Evolutionary conservation across 2,888 invertebrate species (phyloP), one percentile per base, ranked within the genome.

Genomic region (Agrochola lota): DNA sequence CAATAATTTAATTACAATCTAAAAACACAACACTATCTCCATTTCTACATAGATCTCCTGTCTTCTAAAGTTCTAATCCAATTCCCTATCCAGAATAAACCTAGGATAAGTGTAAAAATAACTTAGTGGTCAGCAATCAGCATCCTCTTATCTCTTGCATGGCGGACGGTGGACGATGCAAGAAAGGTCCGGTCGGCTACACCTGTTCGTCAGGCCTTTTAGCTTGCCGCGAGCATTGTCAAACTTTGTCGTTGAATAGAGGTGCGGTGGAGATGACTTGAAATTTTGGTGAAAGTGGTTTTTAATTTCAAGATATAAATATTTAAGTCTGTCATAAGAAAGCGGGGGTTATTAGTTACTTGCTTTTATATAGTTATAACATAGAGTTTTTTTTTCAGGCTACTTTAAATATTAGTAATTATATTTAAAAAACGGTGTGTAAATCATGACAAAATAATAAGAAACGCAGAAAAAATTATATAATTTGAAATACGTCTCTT

Each of bases 171-270:
- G 72, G 88, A 87, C 87, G 84, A 84, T 83, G 87, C 90, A 86
- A 88, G 88, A 90, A 90, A 91, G 89, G 86, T 77, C 86, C 89
- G 90, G 88, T 91, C 90, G 92, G 94, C 93, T 94, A 95, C 96
- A 95, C 96, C 95, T 96, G 96, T 96, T 95, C 94, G 87, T 94
- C 93, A 94, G 92, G 84, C 93, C 95, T 95, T 95, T 95, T 92
- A 92, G 90, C 86, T 91, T 90, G 93, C 95, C 95, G 95, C 94
- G 87, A 90, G 93, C 94, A 94, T 95, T 95, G 95, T 95, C 95
- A 95, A 94, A 95, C 92, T 88, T 84, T 80, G 86, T 86, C 87
- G 78, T 77, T 82, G 90, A 80, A 89, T 78, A 90, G 12, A 70
- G 77, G 77, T 75, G 86, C 70, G 69, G 81, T 90, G 85, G 91